Evolutionary conservation across 30 jellyfish, hydroid and myxozoan genomes (phyloP).

Genomic region (Aurelia aurita): DNA sequence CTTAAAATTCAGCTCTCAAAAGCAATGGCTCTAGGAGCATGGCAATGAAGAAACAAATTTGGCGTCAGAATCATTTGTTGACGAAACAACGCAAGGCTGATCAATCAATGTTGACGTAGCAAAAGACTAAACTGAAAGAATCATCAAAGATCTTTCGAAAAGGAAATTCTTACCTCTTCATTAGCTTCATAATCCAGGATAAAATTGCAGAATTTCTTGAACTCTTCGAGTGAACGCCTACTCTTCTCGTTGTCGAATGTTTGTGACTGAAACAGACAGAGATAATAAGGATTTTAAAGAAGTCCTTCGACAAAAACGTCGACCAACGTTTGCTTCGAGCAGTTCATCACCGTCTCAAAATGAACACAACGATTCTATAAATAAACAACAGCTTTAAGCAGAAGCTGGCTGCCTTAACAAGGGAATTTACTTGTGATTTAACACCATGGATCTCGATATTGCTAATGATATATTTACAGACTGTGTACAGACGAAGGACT

Average conservation of each 20-base stretch:
- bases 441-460: no score
- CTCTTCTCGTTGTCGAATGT: constrained; percentile 50
- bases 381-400: not conserved
- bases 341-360: not conserved
- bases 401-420: no score
- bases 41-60: no score
- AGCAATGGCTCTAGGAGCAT: no score
- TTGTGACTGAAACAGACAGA: constrained; percentile 13
- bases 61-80: no score
- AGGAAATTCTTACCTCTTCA: constrained; percentile 43
- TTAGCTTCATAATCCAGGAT: constrained; percentile 83
- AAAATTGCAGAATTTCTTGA: constrained; percentile 78
- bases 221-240: constrained; percentile 73
- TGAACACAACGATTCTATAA: not conserved
- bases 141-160: not conserved
- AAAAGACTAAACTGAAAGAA: not conserved
- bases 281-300: not conserved
- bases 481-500: no score
- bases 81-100: not conserved
- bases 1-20: no score
- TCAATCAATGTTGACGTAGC: constrained; percentile 28
- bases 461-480: no score
- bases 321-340: no score
- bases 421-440: no score
- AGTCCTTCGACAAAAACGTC: not conserved